These are phyloP conservation scores for Australoheros facetus DNA, from an alignment of 2,797 vertebrate species.

Conservation along the genomic window DNA sequence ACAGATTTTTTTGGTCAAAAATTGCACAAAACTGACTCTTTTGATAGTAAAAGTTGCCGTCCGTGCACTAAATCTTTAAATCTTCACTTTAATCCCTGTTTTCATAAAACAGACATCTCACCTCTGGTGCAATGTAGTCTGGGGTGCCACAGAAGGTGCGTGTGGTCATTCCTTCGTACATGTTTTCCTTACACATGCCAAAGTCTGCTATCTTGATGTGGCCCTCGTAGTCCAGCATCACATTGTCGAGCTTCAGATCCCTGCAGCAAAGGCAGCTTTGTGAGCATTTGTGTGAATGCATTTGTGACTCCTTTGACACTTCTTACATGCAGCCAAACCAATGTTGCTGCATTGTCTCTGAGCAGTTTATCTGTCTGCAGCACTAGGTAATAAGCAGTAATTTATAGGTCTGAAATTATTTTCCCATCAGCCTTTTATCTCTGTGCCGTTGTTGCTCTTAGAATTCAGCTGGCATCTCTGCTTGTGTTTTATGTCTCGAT, in stretches of 20 bases:
- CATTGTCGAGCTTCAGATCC: constrained; percentile 90
- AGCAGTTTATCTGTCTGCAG: constrained; percentile 13
- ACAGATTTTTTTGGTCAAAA: no score
- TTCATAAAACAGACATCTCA: constrained; percentile 57
- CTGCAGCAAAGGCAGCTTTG: constrained; percentile 44
- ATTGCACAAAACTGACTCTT: no score
- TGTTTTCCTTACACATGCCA: constrained; percentile 99
- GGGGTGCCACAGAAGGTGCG: constrained; percentile 99
- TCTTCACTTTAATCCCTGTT: neutral
- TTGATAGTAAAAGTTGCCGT: no score
- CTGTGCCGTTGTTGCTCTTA: neutral
- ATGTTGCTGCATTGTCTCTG: neutral
- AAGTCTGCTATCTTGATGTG: constrained; percentile 99
- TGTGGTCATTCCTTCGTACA: constrained; percentile 92
- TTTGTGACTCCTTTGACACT: neutral
- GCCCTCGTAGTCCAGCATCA: constrained; percentile 97
- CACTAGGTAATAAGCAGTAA: neutral
- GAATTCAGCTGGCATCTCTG: constrained; percentile 3
- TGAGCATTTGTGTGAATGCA: constrained; percentile 11
- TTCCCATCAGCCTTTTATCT: neutral
- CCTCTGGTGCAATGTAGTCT: constrained; percentile 98
- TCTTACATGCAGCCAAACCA: neutral
- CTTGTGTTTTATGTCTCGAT: constrained; percentile 18
- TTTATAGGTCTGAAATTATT: constrained; percentile 9
- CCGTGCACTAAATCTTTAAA: neutral